Base-by-base conservation (phyloP, 2,797 vertebrate genomes). In the Emydoidea blandingii region DNA sequence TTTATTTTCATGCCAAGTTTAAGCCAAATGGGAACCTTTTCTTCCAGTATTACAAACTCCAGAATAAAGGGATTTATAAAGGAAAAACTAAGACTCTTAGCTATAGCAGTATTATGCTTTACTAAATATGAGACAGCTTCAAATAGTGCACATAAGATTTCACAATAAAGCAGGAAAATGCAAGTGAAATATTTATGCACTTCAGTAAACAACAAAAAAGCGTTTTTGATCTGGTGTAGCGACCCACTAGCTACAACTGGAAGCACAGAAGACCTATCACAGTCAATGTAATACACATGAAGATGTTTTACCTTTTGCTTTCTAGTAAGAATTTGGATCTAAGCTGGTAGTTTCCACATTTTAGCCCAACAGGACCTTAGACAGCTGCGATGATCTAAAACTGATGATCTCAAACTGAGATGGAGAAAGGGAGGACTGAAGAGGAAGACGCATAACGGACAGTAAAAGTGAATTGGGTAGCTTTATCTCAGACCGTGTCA, bases 121-220 rank as follows among this genome's bases (percentile, higher is more conserved):
- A 79, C 91, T 93, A 88, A 3, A 14, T 56, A 4, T 65, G 74
- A 65, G 82, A 94, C 19, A 79, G 14, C 23, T 56, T 87, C 83
- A 83, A 95, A 94, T 56, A 91, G 2, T 81, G 59, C 59, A 18
- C 84, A 83, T 82, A 50, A 52, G 88, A 83, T 93, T 91, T 95
- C 93, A 93, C 87, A 88, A 82, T 18, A 1, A 6, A 90, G 59
- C 27, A 81, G 68, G 57, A 93, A 81, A 3, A 5, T 56, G 79
- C 82, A 95, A 41, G 34, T 37, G 65, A 72, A 95, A 94, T 91
- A 96, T 88, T 81, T 90, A 78, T 72, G 68, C 3, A 81, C 12
- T 85, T 56, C 47, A 79, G 65, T 80, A 18, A 25, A 62, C 16
- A 19, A 41, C 62, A 85, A 6, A 49, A 18, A 23, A 47, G 10